These are phyloP conservation scores for Rhipidura dahli DNA, from an alignment of 2,113 vertebrate genomes.

Conservation along the genomic window DNA sequence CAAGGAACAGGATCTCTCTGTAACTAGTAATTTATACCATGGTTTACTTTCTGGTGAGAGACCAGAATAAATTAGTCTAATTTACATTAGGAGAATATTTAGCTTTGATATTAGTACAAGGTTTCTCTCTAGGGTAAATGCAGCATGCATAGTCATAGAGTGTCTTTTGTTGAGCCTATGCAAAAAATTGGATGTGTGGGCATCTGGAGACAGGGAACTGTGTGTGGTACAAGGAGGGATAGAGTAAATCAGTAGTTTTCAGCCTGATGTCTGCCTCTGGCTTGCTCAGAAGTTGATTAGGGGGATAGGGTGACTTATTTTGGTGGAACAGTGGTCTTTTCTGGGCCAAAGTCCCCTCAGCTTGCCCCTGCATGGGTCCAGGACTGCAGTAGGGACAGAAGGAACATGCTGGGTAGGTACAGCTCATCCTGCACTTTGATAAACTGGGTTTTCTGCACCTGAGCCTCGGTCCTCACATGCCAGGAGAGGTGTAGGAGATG, in stretches of 20 bases:
- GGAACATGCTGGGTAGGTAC: not conserved
- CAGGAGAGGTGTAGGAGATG: fast-evolving
- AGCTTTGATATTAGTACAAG: not conserved
- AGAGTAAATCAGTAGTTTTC: not conserved
- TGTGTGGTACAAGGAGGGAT: not conserved
- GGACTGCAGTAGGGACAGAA: not conserved
- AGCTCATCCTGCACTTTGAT: fast-evolving
- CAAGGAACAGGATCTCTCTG: not conserved
- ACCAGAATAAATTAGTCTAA: not conserved
- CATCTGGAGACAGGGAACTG: fast-evolving
- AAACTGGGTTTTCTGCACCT: not conserved
- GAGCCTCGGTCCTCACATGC: fast-evolving
- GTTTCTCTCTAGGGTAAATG: not conserved
- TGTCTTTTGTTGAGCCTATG: not conserved
- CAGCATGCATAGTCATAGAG: not conserved
- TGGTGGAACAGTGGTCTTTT: not conserved
- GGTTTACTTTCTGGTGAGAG: not conserved
- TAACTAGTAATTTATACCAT: not conserved
- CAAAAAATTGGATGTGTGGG: not conserved
- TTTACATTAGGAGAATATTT: not conserved
- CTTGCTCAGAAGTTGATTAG: not conserved
- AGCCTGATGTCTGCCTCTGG: not conserved
- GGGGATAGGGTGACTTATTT: not conserved
- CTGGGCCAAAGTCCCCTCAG: not conserved
- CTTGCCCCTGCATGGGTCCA: fast-evolving